Base-by-base conservation (phyloP, 1,140 invertebrate genomes). In the Drosophila leontia region DNA sequence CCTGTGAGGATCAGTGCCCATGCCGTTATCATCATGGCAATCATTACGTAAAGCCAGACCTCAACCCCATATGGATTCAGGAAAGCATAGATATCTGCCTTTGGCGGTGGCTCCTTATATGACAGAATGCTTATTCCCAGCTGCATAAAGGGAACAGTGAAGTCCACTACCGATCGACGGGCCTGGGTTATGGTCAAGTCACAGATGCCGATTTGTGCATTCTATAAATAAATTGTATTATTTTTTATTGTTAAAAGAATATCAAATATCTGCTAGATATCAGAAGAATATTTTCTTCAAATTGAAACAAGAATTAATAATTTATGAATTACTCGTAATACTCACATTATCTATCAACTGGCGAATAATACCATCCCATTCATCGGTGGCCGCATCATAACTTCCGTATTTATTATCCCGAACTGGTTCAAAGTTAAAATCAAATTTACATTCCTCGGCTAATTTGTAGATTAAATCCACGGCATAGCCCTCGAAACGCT, bases 1-100 rank as follows among this genome's bases (percentile, higher is more conserved):
- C 97, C 98, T 29, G 98, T 92, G 75, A 99, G 95, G 90, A 98
- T 98, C n/a, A 99, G 94, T 12, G 98, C 94, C 42, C 98, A 95
- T 0, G 97, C 98, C 1, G 98, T 97, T 7, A 97, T 96, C 34
- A 99, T 94, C 93, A 98, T 98, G 47, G 98, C 97, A 3, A 97
- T 96, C 3, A 96, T 96, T 95, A 98, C 98, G 93, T 97, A 98
- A 64, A 99, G 96, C 98, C 98, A 99, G 19, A 99, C 98, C 76
- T 98, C 96, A 26, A 98, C 93, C 7, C 97, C 97, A 13, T 99
- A 94, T 0, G 98, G 98, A 32, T 97, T 97, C 48, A 99, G 94
- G 92, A 99, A 99, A 0, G 96, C 97, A 93, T 99, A 98, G 55
- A 98, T 94, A 93, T 97, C 96, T 2, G 97, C 96, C 5, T 96